Conservation (phyloP, 2,797 vertebrate species). For the Molossus molossus region DNA sequence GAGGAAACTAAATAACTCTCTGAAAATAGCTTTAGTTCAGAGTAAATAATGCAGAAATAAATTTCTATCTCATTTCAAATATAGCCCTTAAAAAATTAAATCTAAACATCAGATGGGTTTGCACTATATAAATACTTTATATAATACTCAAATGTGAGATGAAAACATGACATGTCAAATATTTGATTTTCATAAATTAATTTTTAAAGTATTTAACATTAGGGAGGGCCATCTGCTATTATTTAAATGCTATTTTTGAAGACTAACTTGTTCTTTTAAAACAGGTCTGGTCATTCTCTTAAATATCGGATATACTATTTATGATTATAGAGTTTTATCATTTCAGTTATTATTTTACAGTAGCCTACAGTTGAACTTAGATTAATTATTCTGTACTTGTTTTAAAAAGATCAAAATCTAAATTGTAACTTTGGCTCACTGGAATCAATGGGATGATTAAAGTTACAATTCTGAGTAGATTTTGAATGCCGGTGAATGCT, state of each 20-base stretch:
- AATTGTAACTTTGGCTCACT: conserved; percentile 50
- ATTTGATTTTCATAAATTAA: conserved; percentile 54
- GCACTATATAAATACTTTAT: conserved; percentile 52
- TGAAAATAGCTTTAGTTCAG: conserved; percentile 64
- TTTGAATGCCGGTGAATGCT: conserved; percentile 65
- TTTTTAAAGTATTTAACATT: conserved; percentile 63
- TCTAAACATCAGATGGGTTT: conserved; percentile 68
- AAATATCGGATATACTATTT: conserved; percentile 53
- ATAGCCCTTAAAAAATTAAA: conserved; percentile 47
- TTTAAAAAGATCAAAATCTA: conserved; percentile 40
- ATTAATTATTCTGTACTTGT: conserved; percentile 54
- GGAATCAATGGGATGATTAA: conserved; percentile 29
- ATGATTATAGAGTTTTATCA: conserved; percentile 36
- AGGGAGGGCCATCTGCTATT: conserved; percentile 59
- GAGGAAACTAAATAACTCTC: conserved; percentile 61
- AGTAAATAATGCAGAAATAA: conserved; percentile 66
- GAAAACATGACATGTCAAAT: conserved; percentile 49
- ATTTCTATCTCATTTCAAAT: conserved; percentile 66
- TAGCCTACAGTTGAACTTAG: conserved; percentile 49
- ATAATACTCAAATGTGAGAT: conserved; percentile 49
- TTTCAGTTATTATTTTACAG: conserved; percentile 62
- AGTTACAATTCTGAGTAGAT: conserved; percentile 62
- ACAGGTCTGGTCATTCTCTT: conserved; percentile 57
- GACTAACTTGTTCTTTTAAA: conserved; percentile 62
- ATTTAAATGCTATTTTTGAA: conserved; percentile 15